Evolutionary conservation across 2,797 vertebrate species (phyloP).

Genomic region (Coluber constrictor): DNA sequence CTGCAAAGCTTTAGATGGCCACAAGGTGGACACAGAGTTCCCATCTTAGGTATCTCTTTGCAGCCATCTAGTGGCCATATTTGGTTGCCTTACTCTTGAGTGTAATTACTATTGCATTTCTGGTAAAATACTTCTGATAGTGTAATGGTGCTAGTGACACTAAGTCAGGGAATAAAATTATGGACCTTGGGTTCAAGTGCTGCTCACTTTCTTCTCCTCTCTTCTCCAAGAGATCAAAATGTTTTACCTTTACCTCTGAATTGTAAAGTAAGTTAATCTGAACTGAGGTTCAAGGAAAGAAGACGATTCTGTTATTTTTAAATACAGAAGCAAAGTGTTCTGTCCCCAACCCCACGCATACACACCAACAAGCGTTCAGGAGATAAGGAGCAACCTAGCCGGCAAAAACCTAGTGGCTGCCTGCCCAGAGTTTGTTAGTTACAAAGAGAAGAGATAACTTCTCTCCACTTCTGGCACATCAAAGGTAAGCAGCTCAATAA

Average conservation of each 20-base stretch:
- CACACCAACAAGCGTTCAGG: no score
- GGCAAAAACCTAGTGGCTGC: no score
- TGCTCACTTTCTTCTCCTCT: neutral
- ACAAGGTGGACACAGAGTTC: neutral
- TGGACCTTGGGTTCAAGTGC: neutral
- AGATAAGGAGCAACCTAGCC: no score
- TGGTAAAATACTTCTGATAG: neutral
- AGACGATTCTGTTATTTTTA: neutral
- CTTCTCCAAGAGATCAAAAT: neutral
- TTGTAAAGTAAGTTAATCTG: neutral
- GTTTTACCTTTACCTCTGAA: neutral
- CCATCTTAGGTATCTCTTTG: neutral
- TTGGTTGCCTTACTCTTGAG: neutral
- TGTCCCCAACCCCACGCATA: no score
- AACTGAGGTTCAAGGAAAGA: neutral
- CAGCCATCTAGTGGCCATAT: neutral
- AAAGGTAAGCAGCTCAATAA: no score
- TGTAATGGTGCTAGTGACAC: neutral
- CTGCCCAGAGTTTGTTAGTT: no score
- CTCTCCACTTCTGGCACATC: no score
- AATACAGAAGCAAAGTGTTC: neutral
- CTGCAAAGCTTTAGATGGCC: neutral
- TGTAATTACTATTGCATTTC: neutral
- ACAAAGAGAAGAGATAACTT: no score
- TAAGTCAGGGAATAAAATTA: neutral